Conservation (phyloP, 2,888 invertebrate genomes). For the Hanleya hanleyi region DNA sequence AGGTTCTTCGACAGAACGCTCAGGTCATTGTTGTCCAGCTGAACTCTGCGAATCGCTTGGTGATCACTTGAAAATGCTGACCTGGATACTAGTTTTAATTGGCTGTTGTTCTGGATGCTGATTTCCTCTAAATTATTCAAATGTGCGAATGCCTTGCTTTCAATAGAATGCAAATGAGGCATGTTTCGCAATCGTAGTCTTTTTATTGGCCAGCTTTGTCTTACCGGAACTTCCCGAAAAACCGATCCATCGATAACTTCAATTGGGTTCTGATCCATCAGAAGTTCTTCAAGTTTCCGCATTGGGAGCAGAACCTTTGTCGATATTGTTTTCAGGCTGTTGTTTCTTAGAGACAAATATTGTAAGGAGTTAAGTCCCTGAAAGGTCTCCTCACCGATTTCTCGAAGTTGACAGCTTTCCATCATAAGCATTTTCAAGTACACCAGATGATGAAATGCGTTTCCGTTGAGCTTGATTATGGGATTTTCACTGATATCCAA, state of each 20-base stretch:
- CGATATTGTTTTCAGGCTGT: background rate
- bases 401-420: background rate
- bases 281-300: background rate
- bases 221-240: background rate
- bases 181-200: background rate
- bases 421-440: background rate
- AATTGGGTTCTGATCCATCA: background rate
- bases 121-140: background rate
- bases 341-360: background rate
- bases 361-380: background rate
- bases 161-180: background rate
- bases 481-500: background rate
- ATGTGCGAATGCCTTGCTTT: background rate
- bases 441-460: background rate
- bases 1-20: background rate
- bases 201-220: background rate
- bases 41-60: background rate
- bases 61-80: background rate
- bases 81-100: background rate
- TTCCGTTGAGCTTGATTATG: background rate
- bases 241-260: background rate
- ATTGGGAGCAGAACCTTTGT: background rate
- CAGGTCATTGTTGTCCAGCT: background rate
- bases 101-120: background rate
- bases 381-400: background rate